Conservation (phyloP, 2,797 vertebrate genomes). For the Tokudaia muenninki region DNA sequence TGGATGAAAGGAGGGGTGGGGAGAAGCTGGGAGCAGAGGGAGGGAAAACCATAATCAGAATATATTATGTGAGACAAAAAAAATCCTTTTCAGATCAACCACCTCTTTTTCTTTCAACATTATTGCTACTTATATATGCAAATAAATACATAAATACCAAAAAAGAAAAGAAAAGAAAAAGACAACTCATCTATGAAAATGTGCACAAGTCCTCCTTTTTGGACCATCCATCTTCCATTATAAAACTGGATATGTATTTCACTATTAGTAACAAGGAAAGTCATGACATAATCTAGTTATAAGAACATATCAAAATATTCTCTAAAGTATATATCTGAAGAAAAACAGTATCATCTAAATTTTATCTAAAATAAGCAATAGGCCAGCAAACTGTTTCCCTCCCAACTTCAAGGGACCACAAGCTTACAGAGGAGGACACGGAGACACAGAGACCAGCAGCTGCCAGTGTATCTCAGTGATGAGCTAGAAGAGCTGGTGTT, state of each 20-base stretch:
- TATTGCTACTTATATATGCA: not conserved
- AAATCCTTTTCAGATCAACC: not conserved
- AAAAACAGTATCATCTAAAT: conserved; percentile 13
- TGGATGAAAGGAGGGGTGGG: not conserved
- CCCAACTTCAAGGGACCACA: not conserved
- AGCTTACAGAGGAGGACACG: not conserved
- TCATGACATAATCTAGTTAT: not conserved
- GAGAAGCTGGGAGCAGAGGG: not conserved
- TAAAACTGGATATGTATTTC: not conserved
- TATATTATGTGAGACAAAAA: not conserved
- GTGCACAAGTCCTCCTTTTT: not conserved
- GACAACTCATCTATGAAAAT: not conserved
- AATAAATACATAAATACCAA: not conserved
- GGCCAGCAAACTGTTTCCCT: not conserved
- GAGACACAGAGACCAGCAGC: not conserved
- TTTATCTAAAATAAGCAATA: not conserved
- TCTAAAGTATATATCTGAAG: not conserved
- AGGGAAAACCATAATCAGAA: not conserved
- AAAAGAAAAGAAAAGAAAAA: not conserved
- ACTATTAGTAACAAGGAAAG: not conserved
- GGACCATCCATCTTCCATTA: not conserved
- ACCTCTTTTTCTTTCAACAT: not conserved
- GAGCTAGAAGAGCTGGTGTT: not conserved
- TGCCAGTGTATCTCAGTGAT: not conserved
- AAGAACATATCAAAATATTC: not conserved